Evolutionary conservation across 2,113 vertebrate genomes (phyloP).

Genomic region (Prochilodus magdalenae): DNA sequence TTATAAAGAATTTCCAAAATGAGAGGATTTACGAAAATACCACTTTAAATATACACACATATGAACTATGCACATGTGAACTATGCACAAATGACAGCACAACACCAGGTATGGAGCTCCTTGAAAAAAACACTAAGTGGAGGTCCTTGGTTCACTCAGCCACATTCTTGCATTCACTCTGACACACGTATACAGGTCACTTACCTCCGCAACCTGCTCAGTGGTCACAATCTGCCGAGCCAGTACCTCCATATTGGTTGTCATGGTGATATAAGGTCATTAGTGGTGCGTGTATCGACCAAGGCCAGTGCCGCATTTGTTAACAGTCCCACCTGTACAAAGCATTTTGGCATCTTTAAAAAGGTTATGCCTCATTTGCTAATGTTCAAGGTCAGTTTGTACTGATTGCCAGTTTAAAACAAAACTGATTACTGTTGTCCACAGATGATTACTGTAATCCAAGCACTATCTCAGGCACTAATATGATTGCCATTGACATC

Average conservation of each 20-base stretch:
- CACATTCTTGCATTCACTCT: background rate
- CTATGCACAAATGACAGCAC: no score
- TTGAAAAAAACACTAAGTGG: no score
- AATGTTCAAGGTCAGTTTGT: background rate
- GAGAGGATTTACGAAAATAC: no score
- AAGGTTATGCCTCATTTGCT: background rate
- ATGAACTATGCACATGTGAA: no score
- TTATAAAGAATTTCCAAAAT: no score
- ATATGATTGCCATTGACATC: background rate
- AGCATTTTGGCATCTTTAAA: background rate
- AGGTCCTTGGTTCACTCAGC: background rate
- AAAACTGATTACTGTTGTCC: background rate
- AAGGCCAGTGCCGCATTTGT: constrained; percentile 78
- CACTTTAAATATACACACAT: no score
- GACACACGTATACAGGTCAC: constrained; percentile 49
- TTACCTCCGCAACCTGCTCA: constrained; percentile 91
- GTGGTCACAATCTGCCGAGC: constrained; percentile 89
- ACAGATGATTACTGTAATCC: background rate
- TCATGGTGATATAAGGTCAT: constrained; percentile 90
- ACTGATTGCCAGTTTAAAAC: no score
- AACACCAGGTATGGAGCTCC: no score
- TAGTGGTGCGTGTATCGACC: constrained; percentile 85
- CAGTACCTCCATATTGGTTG: constrained; percentile 86
- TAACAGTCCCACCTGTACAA: constrained; percentile 54
- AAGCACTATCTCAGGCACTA: background rate